phyloP scores from a whole-genome alignment of 2,113 vertebrate species.

The Orycteropus afer region DNA sequence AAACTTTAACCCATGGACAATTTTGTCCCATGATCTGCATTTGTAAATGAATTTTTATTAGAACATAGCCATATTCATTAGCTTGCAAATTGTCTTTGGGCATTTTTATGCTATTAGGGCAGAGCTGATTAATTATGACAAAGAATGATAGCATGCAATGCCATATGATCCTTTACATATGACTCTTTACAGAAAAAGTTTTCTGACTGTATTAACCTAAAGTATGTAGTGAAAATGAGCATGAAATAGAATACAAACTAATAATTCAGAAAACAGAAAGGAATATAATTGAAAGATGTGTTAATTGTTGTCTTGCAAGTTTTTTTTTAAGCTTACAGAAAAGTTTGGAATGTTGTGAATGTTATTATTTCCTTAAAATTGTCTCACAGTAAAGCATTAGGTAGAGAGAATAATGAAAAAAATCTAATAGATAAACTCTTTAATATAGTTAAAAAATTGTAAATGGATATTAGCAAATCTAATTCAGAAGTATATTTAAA shows the following conservation, averaged over 20 bases:
- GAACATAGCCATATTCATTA: background rate
- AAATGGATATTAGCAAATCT: slow-evolving; percentile 2
- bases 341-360: background rate
- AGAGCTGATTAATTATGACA: background rate
- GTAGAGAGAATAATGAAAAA: background rate
- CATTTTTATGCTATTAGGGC: background rate
- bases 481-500: background rate
- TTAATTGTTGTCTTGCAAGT: background rate
- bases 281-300: background rate
- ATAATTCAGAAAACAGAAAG: background rate
- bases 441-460: background rate
- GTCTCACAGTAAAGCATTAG: background rate
- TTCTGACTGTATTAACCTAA: background rate
- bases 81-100: background rate
- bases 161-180: background rate
- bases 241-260: background rate
- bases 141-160: background rate
- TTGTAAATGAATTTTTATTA: background rate
- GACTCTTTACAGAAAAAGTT: background rate
- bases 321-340: background rate
- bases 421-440: background rate
- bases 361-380: background rate
- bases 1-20: background rate
- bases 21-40: background rate
- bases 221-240: background rate